Evolutionary conservation across 2,113 vertebrate genomes (phyloP).

Genomic region (Odontophorus gujanensis): DNA sequence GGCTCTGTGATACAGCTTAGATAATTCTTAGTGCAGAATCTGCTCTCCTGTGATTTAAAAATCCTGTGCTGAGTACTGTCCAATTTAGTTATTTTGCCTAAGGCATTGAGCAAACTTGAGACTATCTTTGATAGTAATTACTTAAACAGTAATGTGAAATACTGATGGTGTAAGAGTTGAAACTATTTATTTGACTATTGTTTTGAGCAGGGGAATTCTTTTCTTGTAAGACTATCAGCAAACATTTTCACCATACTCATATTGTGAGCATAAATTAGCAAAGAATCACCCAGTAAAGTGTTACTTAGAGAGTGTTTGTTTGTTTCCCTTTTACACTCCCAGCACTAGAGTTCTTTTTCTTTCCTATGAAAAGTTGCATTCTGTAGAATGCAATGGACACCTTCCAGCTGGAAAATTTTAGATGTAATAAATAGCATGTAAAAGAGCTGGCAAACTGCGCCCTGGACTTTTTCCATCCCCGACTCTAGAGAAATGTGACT

Average conservation of each 20-base stretch:
- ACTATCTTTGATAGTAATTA: slow-evolving; percentile 11
- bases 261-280: rapidly evolving
- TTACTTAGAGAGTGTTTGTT: background rate
- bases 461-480: background rate
- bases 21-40: background rate
- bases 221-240: background rate
- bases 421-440: background rate
- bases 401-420: background rate
- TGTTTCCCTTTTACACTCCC: background rate
- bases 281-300: background rate
- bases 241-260: background rate
- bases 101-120: background rate
- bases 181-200: background rate
- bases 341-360: background rate
- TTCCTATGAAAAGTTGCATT: background rate
- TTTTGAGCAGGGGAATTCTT: background rate
- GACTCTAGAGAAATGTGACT: background rate
- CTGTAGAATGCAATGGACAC: background rate
- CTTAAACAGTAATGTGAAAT: background rate
- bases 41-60: background rate
- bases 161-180: background rate
- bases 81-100: slow-evolving; percentile 2
- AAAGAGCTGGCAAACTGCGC: background rate
- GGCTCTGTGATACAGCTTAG: background rate
- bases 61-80: background rate